Percentiles rank a stretch among this genome's conserved stretches.
These are phyloP conservation scores for Bos taurus DNA, from an alignment of 2,113 vertebrate species.

Conservation along the genomic window ARS-UCD2.0 NC_037328.1:22234001-22234500, in stretches of 20 bases:
- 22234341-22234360: not conserved
- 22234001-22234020: not conserved
- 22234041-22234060: not conserved
- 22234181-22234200: not conserved
- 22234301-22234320: not conserved
- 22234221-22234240: not conserved
- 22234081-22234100: not conserved
- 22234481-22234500: not conserved
- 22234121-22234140: not conserved
- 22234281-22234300: not conserved
- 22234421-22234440: constrained; percentile 4
- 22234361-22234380: not conserved
- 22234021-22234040: not conserved
- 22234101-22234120: not conserved
- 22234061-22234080: not conserved
- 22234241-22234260: not conserved
- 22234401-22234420: not conserved
- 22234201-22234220: not conserved
- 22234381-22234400: not conserved
- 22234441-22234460: not conserved
- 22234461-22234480: not conserved
- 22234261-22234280: not conserved
- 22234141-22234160: not conserved
- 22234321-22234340: constrained; percentile 23
- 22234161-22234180: not conserved